Percentiles rank a stretch among this genome's conserved stretches.
These are phyloP conservation scores for Poeciliopsis presidionis DNA, from an alignment of 2,797 vertebrate genomes.

Conservation along the genomic window DNA sequence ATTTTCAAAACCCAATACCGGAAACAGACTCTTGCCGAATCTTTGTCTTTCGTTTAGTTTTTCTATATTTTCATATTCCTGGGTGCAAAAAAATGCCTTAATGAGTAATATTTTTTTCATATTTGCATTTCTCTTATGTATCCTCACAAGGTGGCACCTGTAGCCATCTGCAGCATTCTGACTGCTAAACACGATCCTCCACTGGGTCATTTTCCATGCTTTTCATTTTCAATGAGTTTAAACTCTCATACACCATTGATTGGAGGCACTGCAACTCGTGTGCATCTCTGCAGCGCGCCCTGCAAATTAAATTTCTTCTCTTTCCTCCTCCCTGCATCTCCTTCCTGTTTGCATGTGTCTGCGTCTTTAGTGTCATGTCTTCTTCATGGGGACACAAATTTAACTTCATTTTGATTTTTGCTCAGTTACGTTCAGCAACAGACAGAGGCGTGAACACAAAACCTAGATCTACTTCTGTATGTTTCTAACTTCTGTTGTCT, in stretches of 20 bases:
- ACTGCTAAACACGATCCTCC: conserved; percentile 1
- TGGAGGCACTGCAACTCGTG: conserved; percentile 74
- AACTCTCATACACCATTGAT: conserved; percentile 40
- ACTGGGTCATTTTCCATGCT: conserved; percentile 3
- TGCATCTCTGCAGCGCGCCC: conserved; percentile 75
- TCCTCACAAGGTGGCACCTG: conserved; percentile 30
- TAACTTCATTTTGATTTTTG: not conserved
- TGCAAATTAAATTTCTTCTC: conserved; percentile 41
- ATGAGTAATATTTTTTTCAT: not conserved
- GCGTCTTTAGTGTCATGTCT: conserved; percentile 45
- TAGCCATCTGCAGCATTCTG: conserved; percentile 30
- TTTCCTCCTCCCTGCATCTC: conserved; percentile 34
- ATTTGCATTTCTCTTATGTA: not conserved
- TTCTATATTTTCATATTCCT: not conserved
- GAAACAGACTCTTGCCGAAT: not conserved
- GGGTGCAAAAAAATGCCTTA: not conserved
- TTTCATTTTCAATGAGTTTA: not conserved
- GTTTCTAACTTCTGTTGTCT: conserved; percentile 50
- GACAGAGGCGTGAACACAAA: not conserved
- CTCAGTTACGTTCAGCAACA: not conserved
- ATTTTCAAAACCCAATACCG: not conserved
- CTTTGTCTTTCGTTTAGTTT: not conserved
- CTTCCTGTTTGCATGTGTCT: conserved; percentile 74
- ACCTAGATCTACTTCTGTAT: conserved; percentile 51
- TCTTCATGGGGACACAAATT: not conserved